phyloP scores from a whole-genome alignment of 1,140 invertebrate genomes.

The Papilio xuthus region DNA sequence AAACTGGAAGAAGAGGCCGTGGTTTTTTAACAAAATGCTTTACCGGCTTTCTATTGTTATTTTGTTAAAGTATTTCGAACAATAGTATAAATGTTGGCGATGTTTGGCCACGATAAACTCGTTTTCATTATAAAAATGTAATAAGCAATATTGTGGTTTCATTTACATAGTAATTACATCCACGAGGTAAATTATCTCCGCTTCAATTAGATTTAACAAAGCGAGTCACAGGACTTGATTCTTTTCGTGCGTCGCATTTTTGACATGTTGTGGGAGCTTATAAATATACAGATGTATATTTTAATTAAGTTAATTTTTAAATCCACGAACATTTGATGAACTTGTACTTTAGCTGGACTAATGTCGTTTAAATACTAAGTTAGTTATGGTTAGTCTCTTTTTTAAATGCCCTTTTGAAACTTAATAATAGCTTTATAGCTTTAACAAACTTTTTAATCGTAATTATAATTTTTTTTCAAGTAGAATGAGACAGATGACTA shows the following conservation, averaged over 20 bases:
- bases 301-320: neutral
- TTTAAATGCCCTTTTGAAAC: no score
- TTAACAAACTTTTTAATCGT: no score
- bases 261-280: neutral
- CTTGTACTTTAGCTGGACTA: neutral
- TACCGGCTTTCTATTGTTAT: conserved; percentile 35
- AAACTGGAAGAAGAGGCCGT: neutral
- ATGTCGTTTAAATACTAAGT: no score
- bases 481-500: no score
- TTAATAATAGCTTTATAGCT: no score
- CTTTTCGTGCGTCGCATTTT: conserved; percentile 4
- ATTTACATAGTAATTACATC: conserved; percentile 36
- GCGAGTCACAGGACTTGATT: conserved; percentile 18
- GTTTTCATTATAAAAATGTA: conserved; percentile 30
- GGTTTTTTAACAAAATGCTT: conserved; percentile 17
- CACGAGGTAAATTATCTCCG: conserved; percentile 4
- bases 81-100: conserved; percentile 22
- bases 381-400: no score
- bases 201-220: conserved; percentile 28
- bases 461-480: no score
- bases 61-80: conserved; percentile 27
- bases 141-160: conserved; percentile 30
- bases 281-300: neutral
- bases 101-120: conserved; percentile 2
- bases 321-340: neutral